Conservation (phyloP, 2,888 invertebrate species). For the Volucella bombylans region DNA sequence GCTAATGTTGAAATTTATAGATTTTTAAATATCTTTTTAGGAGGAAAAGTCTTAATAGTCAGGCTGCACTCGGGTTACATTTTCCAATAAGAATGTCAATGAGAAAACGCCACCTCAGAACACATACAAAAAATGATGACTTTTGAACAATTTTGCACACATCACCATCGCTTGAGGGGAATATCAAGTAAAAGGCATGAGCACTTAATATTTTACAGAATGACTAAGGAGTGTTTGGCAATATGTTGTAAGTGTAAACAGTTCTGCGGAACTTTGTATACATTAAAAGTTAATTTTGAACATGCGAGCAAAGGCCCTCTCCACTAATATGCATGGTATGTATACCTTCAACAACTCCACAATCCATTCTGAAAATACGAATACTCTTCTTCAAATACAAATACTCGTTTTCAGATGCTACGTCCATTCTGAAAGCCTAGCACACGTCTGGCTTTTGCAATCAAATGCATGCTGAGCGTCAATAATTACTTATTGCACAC, state of each 20-base stretch:
- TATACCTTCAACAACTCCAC: not conserved
- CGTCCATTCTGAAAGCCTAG: not conserved
- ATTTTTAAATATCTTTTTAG: too few relatives aligned
- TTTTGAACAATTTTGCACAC: constrained; percentile 61
- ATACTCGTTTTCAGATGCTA: not conserved
- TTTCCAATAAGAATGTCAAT: too few relatives aligned
- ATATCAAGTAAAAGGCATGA: constrained; percentile 1
- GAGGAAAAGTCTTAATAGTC: too few relatives aligned
- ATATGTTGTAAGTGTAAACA: constrained; percentile 65
- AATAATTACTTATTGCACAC: constrained; percentile 44
- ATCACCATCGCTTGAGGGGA: constrained; percentile 32
- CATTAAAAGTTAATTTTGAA: constrained; percentile 40
- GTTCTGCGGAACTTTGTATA: constrained; percentile 37
- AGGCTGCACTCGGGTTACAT: too few relatives aligned
- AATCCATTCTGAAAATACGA: not conserved
- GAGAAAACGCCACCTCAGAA: too few relatives aligned
- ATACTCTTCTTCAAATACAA: not conserved
- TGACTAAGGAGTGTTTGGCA: constrained; percentile 32
- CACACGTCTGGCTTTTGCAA: constrained; percentile 30
- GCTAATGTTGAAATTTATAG: too few relatives aligned
- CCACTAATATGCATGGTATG: too few relatives aligned
- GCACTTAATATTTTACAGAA: constrained; percentile 41
- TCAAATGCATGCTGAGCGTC: constrained; percentile 41
- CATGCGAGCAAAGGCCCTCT: too few relatives aligned
- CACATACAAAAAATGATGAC: constrained; percentile 13